phyloP scores from a whole-genome alignment of 2,888 invertebrate genomes.

The Dimorphilus gyrociliatus region DNA sequence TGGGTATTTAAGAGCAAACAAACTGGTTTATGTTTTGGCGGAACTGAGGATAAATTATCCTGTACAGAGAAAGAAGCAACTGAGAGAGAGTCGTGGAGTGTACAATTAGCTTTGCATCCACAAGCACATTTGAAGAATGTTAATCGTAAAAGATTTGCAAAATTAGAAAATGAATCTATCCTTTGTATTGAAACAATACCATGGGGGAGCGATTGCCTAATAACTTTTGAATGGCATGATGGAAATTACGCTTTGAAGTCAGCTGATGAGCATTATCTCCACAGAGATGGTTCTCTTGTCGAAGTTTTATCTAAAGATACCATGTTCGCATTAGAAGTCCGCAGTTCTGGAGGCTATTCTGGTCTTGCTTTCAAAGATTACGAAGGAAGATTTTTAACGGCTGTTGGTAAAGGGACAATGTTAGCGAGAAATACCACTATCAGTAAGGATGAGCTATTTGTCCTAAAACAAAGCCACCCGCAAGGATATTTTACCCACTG shows the following conservation, averaged over 20 bases:
- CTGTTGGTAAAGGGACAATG: constrained; percentile 85
- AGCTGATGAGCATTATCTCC: constrained; percentile 65
- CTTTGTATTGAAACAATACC: constrained; percentile 82
- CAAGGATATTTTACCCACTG: constrained; percentile 84
- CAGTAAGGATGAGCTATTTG: constrained; percentile 86
- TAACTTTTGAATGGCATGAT: constrained; percentile 66
- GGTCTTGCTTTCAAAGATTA: constrained; percentile 58
- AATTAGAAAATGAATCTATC: constrained; percentile 53
- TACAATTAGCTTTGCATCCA: constrained; percentile 81
- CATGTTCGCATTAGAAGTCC: constrained; percentile 84
- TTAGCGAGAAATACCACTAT: constrained; percentile 81
- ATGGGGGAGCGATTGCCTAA: constrained; percentile 90
- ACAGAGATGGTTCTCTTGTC: constrained; percentile 38
- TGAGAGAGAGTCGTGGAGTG: constrained; percentile 75
- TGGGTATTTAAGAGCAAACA: constrained; percentile 54
- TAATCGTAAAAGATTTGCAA: constrained; percentile 81
- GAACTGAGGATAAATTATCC: constrained; percentile 71
- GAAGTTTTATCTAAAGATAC: constrained; percentile 45
- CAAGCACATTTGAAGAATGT: constrained; percentile 83
- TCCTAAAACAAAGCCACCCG: constrained; percentile 83
- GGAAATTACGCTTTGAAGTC: constrained; percentile 88
- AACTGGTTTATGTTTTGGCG: constrained; percentile 78
- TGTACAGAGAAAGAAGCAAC: constrained; percentile 75
- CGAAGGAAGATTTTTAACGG: constrained; percentile 74
- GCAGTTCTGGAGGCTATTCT: constrained; percentile 53